These are phyloP conservation scores for Typhlomys cinereus DNA, from an alignment of 2,113 vertebrate species.

Conservation along the genomic window DNA sequence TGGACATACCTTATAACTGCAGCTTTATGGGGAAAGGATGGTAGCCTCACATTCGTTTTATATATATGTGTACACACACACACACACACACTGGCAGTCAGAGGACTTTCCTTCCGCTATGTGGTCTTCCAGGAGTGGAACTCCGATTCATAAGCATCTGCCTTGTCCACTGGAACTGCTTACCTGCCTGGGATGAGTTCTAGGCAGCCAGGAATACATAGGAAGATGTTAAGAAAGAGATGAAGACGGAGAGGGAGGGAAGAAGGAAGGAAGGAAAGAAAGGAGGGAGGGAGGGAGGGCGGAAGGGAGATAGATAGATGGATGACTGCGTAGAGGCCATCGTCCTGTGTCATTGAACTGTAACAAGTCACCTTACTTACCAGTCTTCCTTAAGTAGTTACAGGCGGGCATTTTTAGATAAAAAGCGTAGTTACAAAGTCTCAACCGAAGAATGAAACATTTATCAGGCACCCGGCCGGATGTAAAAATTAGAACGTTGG, in stretches of 20 bases:
- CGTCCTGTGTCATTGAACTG: not conserved
- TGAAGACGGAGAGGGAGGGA: too few relatives aligned
- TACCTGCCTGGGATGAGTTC: too few relatives aligned
- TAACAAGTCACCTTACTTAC: not conserved
- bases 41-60: too few relatives aligned
- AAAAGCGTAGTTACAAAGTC: not conserved
- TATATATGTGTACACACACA: too few relatives aligned
- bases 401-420: not conserved
- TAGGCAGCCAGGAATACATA: too few relatives aligned
- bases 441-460: not conserved
- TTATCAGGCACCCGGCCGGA: not conserved
- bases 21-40: not conserved
- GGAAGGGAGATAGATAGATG: not conserved
- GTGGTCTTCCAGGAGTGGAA: too few relatives aligned
- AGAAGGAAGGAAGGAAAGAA: not conserved
- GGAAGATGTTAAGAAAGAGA: not conserved
- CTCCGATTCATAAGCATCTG: too few relatives aligned
- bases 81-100: too few relatives aligned
- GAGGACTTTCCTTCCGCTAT: too few relatives aligned
- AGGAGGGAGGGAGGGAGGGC: not conserved
- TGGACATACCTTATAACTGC: not conserved
- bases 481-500: not conserved
- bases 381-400: not conserved
- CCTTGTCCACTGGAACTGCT: too few relatives aligned
- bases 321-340: accelerated